These are phyloP conservation scores for Terebella lapidaria DNA, from an alignment of 2,888 invertebrate genomes.

Conservation along the genomic window DNA sequence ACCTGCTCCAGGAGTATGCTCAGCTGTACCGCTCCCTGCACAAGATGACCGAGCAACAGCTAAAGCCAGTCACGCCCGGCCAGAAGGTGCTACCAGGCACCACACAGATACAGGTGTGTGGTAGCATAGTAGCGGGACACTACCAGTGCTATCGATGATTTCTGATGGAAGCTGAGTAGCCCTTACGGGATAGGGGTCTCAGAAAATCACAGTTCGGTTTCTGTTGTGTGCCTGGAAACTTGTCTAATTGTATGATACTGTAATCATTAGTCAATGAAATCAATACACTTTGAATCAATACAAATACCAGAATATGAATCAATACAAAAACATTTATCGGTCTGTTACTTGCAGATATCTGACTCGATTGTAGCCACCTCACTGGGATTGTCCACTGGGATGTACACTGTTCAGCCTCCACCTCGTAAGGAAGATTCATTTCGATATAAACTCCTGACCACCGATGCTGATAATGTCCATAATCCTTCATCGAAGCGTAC, in stretches of 20 bases:
- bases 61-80: not conserved
- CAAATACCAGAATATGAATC: too few species aligned
- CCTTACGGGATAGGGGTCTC: too few species aligned
- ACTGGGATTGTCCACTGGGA: conserved; percentile 9
- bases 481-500: not conserved
- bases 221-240: too few species aligned
- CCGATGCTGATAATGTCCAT: conserved; percentile 2
- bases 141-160: too few species aligned
- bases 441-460: conserved; percentile 13
- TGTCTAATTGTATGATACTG: too few species aligned
- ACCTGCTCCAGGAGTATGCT: conserved; percentile 16
- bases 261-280: too few species aligned
- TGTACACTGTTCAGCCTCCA: conserved; percentile 3
- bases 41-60: not conserved
- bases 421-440: not conserved
- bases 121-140: too few species aligned
- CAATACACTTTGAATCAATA: too few species aligned
- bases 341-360: conserved; percentile 13
- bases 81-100: not conserved
- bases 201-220: too few species aligned
- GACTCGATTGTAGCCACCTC: conserved; percentile 8
- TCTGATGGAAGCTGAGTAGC: too few species aligned
- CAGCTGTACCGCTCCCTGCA: not conserved
- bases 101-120: not conserved
- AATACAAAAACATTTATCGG: too few species aligned